These are phyloP conservation scores for Tiaroga cobitis DNA, from an alignment of 2,797 vertebrate species.

Conservation along the genomic window DNA sequence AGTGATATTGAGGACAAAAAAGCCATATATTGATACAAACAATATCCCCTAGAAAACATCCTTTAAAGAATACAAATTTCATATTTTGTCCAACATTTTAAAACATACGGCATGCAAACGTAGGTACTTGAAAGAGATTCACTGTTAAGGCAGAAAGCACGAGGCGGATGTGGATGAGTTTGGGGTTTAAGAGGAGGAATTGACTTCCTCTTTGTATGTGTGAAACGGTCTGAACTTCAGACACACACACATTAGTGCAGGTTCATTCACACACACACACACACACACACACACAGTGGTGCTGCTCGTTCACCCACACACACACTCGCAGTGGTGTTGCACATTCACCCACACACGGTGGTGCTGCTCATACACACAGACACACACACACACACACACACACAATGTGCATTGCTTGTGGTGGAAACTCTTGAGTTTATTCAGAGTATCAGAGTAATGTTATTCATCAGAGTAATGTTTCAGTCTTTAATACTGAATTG, in stretches of 20 bases:
- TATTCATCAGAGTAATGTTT: too few relatives aligned
- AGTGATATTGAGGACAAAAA: background rate
- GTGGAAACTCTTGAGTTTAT: too few relatives aligned
- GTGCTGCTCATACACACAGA: too few relatives aligned
- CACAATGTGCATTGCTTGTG: too few relatives aligned
- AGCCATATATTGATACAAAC: background rate
- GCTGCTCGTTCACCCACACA: too few relatives aligned
- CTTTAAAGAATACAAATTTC: background rate
- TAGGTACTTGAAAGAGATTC: background rate
- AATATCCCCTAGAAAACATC: background rate
- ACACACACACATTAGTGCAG: background rate
- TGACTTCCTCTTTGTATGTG: conserved; percentile 43
- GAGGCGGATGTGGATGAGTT: conserved; percentile 21
- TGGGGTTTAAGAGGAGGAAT: background rate
- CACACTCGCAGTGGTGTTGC: too few relatives aligned
- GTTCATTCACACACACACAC: too few relatives aligned
- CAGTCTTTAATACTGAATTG: too few relatives aligned
- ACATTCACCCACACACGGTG: background rate
- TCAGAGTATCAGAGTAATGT: too few relatives aligned
- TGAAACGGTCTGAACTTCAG: background rate
- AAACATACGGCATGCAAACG: too few relatives aligned
- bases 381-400: too few relatives aligned
- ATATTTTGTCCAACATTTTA: background rate
- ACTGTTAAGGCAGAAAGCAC: background rate
- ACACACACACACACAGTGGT: background rate